phyloP scores from a whole-genome alignment of 2,888 invertebrate genomes.

The Sycophila texana region DNA sequence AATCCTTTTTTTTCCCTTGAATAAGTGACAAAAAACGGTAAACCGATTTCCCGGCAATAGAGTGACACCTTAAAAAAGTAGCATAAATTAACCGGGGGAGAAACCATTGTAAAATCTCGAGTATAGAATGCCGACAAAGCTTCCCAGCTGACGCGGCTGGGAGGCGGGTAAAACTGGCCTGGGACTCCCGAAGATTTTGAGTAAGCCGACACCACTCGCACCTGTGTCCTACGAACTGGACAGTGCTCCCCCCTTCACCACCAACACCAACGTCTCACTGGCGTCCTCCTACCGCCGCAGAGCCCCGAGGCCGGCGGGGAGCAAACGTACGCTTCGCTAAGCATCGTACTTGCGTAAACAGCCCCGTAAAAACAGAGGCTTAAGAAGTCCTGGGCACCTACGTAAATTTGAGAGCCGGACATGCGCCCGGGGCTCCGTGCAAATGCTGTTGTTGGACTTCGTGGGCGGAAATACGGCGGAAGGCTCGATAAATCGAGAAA shows the following conservation, averaged over 20 bases:
- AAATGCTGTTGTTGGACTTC: slow-evolving; percentile 41
- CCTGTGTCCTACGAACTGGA: slow-evolving; percentile 61
- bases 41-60: no score
- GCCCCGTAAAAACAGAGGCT: slow-evolving; percentile 9
- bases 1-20: no score
- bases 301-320: not conserved
- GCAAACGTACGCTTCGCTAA: slow-evolving; percentile 29
- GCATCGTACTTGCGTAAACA: slow-evolving; percentile 25
- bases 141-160: not conserved
- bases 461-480: slow-evolving; percentile 51
- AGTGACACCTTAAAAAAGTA: no score
- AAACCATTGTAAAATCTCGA: no score
- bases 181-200: slow-evolving; percentile 59
- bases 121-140: no score
- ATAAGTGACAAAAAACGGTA: no score
- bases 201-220: slow-evolving; percentile 65
- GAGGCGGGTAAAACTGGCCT: not conserved
- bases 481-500: slow-evolving; percentile 45
- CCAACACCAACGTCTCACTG: not conserved
- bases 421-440: slow-evolving; percentile 11
- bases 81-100: no score
- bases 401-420: slow-evolving; percentile 31
- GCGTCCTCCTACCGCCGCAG: not conserved
- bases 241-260: not conserved
- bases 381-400: slow-evolving; percentile 23